Conservation (phyloP, 2,888 invertebrate genomes). For the Ochlodes sylvanus region DNA sequence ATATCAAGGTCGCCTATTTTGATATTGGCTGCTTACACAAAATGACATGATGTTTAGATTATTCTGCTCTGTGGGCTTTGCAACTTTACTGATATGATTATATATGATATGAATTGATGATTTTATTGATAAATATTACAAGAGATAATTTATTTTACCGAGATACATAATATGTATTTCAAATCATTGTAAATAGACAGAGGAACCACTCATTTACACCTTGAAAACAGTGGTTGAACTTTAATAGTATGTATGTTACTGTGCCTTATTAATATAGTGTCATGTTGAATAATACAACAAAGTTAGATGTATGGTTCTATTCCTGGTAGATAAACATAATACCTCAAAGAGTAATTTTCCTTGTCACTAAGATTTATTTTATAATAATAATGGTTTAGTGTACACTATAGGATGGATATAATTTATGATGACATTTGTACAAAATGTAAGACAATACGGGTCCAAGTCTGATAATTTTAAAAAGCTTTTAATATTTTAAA, state of each 20-base stretch:
- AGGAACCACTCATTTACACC: too few species aligned
- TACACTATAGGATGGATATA: too few species aligned
- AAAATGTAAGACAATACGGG: too few species aligned
- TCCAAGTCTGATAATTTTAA: too few species aligned
- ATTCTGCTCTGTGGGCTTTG: not conserved
- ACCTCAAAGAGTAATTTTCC: not conserved
- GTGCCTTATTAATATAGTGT: constrained; percentile 1
- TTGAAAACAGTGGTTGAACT: too few species aligned
- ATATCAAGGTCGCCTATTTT: constrained; percentile 16
- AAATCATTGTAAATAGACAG: too few species aligned
- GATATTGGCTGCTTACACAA: not conserved
- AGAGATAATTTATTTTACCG: too few species aligned
- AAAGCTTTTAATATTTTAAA: too few species aligned
- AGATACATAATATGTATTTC: too few species aligned
- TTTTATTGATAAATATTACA: not conserved
- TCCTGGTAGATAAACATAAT: constrained; percentile 9
- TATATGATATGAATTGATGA: not conserved
- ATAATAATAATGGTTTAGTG: too few species aligned
- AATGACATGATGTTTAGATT: not conserved
- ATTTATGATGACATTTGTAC: too few species aligned
- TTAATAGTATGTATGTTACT: not conserved
- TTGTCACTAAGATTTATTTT: not conserved
- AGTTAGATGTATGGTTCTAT: not conserved
- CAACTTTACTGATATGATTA: not conserved
- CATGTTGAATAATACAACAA: not conserved